Evolutionary conservation across 2,888 invertebrate species (phyloP), one percentile per base, ranked within the genome.

Genomic region (Rhagophthalmus giganteus): DNA sequence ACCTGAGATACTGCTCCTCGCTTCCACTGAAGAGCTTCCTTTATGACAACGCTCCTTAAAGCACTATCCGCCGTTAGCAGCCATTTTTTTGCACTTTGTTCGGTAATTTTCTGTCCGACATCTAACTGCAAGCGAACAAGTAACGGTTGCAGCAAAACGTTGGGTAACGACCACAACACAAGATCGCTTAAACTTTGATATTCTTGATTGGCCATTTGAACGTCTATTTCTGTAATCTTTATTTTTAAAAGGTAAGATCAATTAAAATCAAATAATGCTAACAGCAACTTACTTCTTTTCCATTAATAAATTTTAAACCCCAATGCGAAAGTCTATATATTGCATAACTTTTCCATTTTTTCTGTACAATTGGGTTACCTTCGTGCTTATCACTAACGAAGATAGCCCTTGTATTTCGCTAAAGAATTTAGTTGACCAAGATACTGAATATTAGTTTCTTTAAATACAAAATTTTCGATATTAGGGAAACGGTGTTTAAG

Each of bases 341-440:
- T 2, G 92, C 88, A 68, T 93, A 94, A 55, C 81, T 80, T 52
- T 85, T 81, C 93, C 93, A 94, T 30, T 80, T 76, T 64, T 88
- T 87, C 1, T 79, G 77, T 32, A 84, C 79, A 57, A 96, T 84
- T 0, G 91, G 87, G 77, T 96, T 96, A 0, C 94, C 95, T 68
- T 93, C 92, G 1, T 83, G 54, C 90, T 83, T 33, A 95, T 86
- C 14, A 79, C 79, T 24, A 93, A 75, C 1, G 88, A 85, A 2
- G 81, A 80, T 11, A 95, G 74, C 16, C 93, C 92, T 72, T 95
- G 90, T 12, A 94, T 78, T 73, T 90, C 92, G 94, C 90, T 54
- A 96, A 77, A 1, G 94, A 91, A 73, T 95, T 95, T 39, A 96
- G 75, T 71, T 96, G 96, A 0, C 91, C 90, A 39, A 94, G 77